These are phyloP conservation scores for Podarcis cretensis DNA, from an alignment of 2,113 vertebrate genomes.

Conservation along the genomic window DNA sequence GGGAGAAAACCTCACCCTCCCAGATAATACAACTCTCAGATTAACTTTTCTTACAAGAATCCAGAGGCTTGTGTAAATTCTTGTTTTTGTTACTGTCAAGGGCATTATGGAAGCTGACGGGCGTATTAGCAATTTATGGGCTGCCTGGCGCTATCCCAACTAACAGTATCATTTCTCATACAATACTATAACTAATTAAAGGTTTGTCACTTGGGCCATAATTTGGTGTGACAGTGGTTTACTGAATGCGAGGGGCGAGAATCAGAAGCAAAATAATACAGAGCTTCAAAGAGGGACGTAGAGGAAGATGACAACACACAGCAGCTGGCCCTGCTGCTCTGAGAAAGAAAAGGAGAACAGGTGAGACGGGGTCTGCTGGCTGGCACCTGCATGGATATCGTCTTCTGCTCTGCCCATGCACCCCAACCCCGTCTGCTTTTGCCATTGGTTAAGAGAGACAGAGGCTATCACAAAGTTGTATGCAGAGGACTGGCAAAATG, in stretches of 20 bases:
- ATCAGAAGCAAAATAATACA: conserved; percentile 15
- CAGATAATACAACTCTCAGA: conserved; percentile 17
- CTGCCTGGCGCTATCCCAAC: conserved; percentile 18
- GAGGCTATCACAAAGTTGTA: background rate
- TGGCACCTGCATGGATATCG: background rate
- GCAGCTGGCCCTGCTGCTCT: background rate
- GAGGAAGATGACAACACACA: background rate
- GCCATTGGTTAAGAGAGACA: conserved; percentile 4
- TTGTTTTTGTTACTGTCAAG: conserved; percentile 44
- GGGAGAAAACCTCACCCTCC: background rate
- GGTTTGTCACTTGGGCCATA: conserved; percentile 10
- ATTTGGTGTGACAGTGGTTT: conserved; percentile 41
- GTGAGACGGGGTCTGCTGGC: background rate
- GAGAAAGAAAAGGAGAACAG: background rate
- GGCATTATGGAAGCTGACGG: conserved; percentile 47
- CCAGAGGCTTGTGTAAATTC: conserved; percentile 25
- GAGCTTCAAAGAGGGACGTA: background rate
- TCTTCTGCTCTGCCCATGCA: background rate
- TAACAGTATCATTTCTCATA: conserved; percentile 18
- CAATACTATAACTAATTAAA: conserved; percentile 33
- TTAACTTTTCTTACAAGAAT: conserved; percentile 45
- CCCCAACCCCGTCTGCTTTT: background rate
- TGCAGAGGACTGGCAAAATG: background rate
- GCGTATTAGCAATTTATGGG: conserved; percentile 48
- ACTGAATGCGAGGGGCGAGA: conserved; percentile 31